phyloP scores from a whole-genome alignment of 2,113 vertebrate species.

The Sorex araneus region DNA sequence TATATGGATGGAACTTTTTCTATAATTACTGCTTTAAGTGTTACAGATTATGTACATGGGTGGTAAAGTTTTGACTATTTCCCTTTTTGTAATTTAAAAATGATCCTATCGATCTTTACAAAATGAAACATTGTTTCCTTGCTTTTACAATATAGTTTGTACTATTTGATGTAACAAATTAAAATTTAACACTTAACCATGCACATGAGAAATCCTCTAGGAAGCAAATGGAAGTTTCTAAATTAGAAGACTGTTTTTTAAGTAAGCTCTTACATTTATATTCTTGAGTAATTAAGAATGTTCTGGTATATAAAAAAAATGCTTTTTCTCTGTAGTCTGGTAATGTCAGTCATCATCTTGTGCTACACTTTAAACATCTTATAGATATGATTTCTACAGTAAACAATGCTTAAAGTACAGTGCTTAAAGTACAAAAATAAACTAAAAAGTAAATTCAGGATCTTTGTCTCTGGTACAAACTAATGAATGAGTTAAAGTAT shows the following conservation, averaged over 20 bases:
- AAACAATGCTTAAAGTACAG: constrained; percentile 29
- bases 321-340: background rate
- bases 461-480: constrained; percentile 61
- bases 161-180: constrained; percentile 54
- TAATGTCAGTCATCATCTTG: background rate
- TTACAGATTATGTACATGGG: constrained; percentile 23
- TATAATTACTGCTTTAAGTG: constrained; percentile 43
- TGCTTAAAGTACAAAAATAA: constrained; percentile 40
- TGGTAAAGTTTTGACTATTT: constrained; percentile 25
- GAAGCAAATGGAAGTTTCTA: constrained; percentile 23
- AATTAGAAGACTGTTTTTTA: constrained; percentile 46
- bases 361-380: constrained; percentile 31
- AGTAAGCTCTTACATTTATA: constrained; percentile 21
- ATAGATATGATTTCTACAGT: constrained; percentile 43
- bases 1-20: constrained; percentile 32
- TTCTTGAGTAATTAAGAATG: constrained; percentile 28
- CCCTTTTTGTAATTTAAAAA: constrained; percentile 19
- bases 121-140: constrained; percentile 37
- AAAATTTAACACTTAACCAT: constrained; percentile 7
- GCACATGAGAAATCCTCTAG: constrained; percentile 25
- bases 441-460: constrained; percentile 49
- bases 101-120: background rate
- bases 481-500: constrained; percentile 25
- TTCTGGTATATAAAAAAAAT: background rate
- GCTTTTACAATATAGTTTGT: constrained; percentile 6